Base-by-base conservation (phyloP, 2,888 invertebrate genomes). In the Drosophila maculinotata region DNA sequence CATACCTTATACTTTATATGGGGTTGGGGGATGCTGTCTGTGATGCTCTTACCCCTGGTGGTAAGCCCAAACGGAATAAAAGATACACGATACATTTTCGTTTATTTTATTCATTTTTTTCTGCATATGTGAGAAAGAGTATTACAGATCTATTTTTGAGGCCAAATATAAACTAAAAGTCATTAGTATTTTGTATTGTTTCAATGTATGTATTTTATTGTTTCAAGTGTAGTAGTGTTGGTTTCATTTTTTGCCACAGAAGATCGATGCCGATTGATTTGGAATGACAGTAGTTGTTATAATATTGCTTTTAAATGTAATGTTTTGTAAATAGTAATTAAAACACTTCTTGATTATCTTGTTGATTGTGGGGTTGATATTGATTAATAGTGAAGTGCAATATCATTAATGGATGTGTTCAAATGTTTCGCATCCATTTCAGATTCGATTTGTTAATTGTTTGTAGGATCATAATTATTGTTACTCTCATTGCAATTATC, bases 11-110 rank as follows among this genome's bases (percentile, higher is more conserved):
- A 1, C 9, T 15, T n/a, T 14, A 8, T 7, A 10, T 7, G 3
- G 10, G 12, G 2, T 20, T 14, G 3, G 5, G 20, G 52, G 51
- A 41, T 28, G 41, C 10, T 17, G 7, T 3, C 9, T 30, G 7
- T 7, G 2, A n/a, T 49, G 36, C 35, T 5, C 15, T 14, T 10
- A 20, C 25, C 10, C 17, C 38, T 17, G 20, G 25, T 15, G 28
- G 9, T 30, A 12, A 53, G 14, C 9, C 12, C 28, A 23, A 28
- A 8, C 8, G 4, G 12, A 42, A 59, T 53, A 12, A 17, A 54
- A 31, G 12, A 36, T 38, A 38, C 15, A 14, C 20, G 30, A 25
- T 38, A 51, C 20, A 15, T 23, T 28, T n/a, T 20, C 1, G 2
- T 15, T 26, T 17, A 23, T 10, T 5, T 31, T 4, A 10, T 12